Percentiles rank a stretch among this genome's conserved stretches.
Conservation (phyloP, 2,888 invertebrate species). For the Ashinkailepas kermadecensis region DNA sequence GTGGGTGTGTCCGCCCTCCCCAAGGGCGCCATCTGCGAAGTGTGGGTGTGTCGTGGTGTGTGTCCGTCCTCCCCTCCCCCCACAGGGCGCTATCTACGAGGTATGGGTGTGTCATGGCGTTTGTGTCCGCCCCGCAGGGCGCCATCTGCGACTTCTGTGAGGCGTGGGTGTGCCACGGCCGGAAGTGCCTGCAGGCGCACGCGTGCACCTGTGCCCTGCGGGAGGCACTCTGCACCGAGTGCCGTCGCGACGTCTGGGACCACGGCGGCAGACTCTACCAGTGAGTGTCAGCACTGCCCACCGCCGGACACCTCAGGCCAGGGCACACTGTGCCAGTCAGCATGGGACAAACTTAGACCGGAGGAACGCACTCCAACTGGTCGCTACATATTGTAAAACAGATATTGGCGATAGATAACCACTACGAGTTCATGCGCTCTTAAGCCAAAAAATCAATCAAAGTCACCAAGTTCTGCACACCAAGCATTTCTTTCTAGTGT, state of each 20-base stretch:
- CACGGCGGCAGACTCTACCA: slow-evolving; percentile 9
- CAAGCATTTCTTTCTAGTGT: too few relatives aligned
- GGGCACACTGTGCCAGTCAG: too few relatives aligned
- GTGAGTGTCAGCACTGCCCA: background rate
- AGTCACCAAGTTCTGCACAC: too few relatives aligned
- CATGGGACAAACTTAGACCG: too few relatives aligned
- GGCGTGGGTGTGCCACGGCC: slow-evolving; percentile 93
- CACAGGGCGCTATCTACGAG: slow-evolving; percentile 46
- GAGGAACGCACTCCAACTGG: too few relatives aligned
- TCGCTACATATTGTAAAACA: too few relatives aligned
- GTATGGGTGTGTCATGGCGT: background rate
- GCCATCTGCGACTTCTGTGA: slow-evolving; percentile 97
- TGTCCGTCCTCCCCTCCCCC: slow-evolving; percentile 29
- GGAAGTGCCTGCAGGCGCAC: slow-evolving; percentile 80
- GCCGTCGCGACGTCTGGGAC: slow-evolving; percentile 67
- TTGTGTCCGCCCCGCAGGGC: slow-evolving; percentile 52
- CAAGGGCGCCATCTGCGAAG: too few relatives aligned
- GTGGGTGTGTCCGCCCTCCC: slow-evolving; percentile 65
- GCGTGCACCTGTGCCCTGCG: slow-evolving; percentile 84
- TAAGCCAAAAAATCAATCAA: too few relatives aligned
- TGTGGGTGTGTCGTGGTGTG: too few relatives aligned
- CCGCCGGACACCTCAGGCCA: too few relatives aligned
- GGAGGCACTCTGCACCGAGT: slow-evolving; percentile 84
- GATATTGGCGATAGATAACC: too few relatives aligned
- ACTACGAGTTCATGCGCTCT: too few relatives aligned